Evolutionary conservation across 2,113 vertebrate species (phyloP), one percentile per base, ranked within the genome.

Genomic region (Vimba vimba): DNA sequence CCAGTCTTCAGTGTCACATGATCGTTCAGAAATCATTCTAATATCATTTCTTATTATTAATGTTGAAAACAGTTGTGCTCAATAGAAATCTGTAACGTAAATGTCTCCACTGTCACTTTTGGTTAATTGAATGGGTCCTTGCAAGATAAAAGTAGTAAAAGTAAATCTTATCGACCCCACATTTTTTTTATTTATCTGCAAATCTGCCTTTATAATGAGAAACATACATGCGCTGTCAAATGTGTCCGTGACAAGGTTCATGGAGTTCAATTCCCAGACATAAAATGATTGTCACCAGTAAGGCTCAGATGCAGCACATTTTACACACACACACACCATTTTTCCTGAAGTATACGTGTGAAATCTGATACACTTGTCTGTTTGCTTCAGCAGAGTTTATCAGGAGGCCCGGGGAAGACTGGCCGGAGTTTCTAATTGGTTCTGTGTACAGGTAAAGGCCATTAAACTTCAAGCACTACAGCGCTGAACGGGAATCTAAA

Each of bases 331-430:
- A 33, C 36, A 23, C 19, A 5, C 4, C 8, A 43, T 11, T 71
- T 39, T 71, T 23, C 11, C 21, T 6, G 1, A 39, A 39, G 19
- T 43, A 71, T 43, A 71, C 23, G 68, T 23, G 36, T 21, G 19
- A 43, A 21, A 33, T 85, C 57, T 86, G 75, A 86, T 75, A 33
- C 30, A 5, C 81, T 77, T 80, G 52, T 89, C 36, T 90, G 85
- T 90, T 89, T 90, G 82, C 84, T 89, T 52, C 91, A 85, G 89
- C 95, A 97, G 96, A 96, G 95, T 96, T 95, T 97, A 94, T 96
- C 96, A 94, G 96, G 96, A 97, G 96, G 96, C 95, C 96, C 95
- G 88, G 95, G 96, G 94, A 97, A 97, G 95, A 94, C 96, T 87
- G 96, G 96, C 91, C 94, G 95, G 95, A 96, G 95, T 95, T 97